phyloP scores from a whole-genome alignment of 1,140 invertebrate species.

The Diachasmimorpha longicaudata region DNA sequence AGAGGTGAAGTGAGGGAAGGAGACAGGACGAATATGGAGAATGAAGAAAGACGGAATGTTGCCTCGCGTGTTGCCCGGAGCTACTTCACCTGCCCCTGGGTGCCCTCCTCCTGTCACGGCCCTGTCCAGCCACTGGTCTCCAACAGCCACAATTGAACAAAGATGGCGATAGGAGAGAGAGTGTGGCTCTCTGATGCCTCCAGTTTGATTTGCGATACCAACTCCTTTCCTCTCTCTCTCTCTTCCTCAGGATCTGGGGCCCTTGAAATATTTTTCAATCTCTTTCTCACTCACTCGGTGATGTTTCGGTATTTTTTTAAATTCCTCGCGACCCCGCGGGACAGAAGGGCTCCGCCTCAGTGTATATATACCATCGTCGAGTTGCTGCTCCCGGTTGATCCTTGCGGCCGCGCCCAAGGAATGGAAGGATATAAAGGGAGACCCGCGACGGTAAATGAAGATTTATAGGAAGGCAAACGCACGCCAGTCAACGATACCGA shows the following conservation, averaged over 20 bases:
- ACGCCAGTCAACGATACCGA: constrained; percentile 34
- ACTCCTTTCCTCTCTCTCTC: not conserved
- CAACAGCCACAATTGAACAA: constrained; percentile 15
- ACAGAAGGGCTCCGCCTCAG: constrained; percentile 11
- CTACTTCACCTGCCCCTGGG: constrained; percentile 48
- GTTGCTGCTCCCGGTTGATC: not conserved
- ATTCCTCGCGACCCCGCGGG: constrained; percentile 35
- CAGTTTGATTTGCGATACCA: constrained; percentile 42
- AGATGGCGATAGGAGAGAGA: constrained; percentile 25
- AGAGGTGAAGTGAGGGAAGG: constrained; percentile 18
- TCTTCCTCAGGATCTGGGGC: not conserved
- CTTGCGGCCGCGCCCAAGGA: constrained; percentile 9
- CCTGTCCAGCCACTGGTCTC: constrained; percentile 25
- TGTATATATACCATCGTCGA: not conserved
- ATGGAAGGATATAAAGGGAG: constrained; percentile 3
- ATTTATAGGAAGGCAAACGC: constrained; percentile 44
- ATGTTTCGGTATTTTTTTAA: constrained; percentile 40
- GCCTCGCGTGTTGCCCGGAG: constrained; percentile 50
- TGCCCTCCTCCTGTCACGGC: constrained; percentile 46
- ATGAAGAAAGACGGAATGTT: constrained; percentile 29
- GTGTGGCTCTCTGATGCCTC: constrained; percentile 17
- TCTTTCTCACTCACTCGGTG: not conserved
- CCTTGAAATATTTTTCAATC: not conserved
- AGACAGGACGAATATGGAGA: constrained; percentile 21
- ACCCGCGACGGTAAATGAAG: constrained; percentile 42